A percentile compares a stretch with the other conserved stretches of the same genome.
phyloP scores from a whole-genome alignment of 1,140 invertebrate genomes.

The Drosophila ananassae region DNA sequence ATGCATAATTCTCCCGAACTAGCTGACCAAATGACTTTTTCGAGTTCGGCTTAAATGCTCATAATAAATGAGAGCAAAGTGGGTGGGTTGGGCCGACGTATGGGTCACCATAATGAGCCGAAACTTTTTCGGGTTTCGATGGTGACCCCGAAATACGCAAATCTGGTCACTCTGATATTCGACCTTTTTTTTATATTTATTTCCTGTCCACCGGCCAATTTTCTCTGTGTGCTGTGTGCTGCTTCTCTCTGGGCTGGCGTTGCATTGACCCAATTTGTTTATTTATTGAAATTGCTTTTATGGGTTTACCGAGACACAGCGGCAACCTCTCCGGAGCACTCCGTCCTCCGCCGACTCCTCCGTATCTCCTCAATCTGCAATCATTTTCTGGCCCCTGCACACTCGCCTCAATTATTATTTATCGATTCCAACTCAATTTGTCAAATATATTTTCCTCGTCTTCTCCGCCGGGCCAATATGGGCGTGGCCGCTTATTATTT shows the following conservation, averaged over 20 bases:
- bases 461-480: background rate
- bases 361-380: slow-evolving; percentile 34
- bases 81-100: slow-evolving; percentile 1
- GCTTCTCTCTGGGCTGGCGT: slow-evolving; percentile 14
- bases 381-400: slow-evolving; percentile 39
- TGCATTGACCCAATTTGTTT: slow-evolving; percentile 76
- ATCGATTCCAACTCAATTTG: slow-evolving; percentile 71
- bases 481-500: slow-evolving; percentile 13
- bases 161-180: slow-evolving; percentile 25
- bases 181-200: background rate
- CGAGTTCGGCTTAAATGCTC: slow-evolving; percentile 32
- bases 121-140: background rate
- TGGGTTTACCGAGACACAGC: slow-evolving; percentile 22
- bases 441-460: slow-evolving; percentile 49
- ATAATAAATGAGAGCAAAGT: slow-evolving; percentile 63
- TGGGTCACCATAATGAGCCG: slow-evolving; percentile 61
- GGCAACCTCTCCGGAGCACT: slow-evolving; percentile 32
- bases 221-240: slow-evolving; percentile 4
- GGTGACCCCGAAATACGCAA: slow-evolving; percentile 5
- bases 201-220: slow-evolving; percentile 10
- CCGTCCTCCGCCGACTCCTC: background rate
- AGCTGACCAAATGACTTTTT: slow-evolving; percentile 45
- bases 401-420: slow-evolving; percentile 71
- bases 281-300: slow-evolving; percentile 80
- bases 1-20: slow-evolving; percentile 54